Base-by-base conservation (phyloP, 2,888 invertebrate species). In the Agonum fuliginosum region DNA sequence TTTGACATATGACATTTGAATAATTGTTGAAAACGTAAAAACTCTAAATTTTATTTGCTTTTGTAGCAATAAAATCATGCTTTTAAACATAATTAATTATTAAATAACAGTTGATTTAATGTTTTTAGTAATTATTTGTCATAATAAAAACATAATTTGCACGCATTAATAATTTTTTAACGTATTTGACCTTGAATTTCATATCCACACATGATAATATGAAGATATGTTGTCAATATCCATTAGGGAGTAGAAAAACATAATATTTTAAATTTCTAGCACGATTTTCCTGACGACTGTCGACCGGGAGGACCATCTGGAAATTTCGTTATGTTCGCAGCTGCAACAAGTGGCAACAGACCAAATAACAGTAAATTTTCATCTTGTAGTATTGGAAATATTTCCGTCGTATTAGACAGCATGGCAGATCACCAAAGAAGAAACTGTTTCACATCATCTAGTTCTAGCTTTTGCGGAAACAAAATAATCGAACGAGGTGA, bases 251-350 rank as follows among this genome's bases (percentile, higher is more conserved):
- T n/a, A n/a, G n/a, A n/a, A n/a, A n/a, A n/a, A n/a, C n/a, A n/a
- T n/a, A n/a, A 20, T 24, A 12, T 54, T 37, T 37, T n/a, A 1
- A 34, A 10, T 17, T 77, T 87, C 1, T 87, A 97, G 97, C 98
- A 98, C 87, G 98, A 98, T 88, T 97, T 94, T 87, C 97, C 97
- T 0, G 92, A 93, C 17, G 95, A 96, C 83, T 96, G 96, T 86
- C 91, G 97, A 79, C 96, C 98, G 0, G 97, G 97, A 78, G 96
- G 97, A 5, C 90, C 94, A 34, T 93, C 92, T 80, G 99, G 99
- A 76, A 99, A 99, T 90, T 99, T 92, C 88, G 99, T 99, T 83
- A 99, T 99, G 99, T 99, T 98, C 87, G 97, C 98, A 12, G 98
- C 98, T 67, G 99, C 99, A 5, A 99, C 99, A 0, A 97, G 97